Conservation (phyloP, 2,113 vertebrate genomes). For the Bolborhynchus lineola region DNA sequence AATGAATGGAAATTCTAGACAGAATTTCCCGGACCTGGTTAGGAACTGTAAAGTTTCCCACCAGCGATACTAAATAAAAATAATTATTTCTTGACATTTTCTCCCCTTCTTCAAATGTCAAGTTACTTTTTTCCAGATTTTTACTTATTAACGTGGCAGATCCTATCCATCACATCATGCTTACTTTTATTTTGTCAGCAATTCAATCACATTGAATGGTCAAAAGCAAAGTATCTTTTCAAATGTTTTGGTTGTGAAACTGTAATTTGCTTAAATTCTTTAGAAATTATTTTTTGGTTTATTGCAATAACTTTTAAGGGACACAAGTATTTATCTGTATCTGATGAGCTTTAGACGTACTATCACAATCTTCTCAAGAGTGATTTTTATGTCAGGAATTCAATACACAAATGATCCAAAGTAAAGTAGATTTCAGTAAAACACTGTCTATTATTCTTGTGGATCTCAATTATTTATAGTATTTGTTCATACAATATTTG, state of each 20-base stretch:
- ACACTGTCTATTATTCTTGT: not conserved
- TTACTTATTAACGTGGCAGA: not conserved
- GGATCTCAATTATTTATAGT: not conserved
- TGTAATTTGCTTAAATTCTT: not conserved
- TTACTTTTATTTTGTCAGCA: not conserved
- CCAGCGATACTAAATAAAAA: not conserved
- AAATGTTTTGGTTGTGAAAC: not conserved
- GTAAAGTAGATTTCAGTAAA: not conserved
- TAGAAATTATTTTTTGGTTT: not conserved
- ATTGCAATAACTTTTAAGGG: not conserved
- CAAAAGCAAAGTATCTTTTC: not conserved
- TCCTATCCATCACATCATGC: not conserved
- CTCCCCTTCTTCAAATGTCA: constrained; percentile 41
- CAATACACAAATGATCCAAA: not conserved
- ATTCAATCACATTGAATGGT: constrained; percentile 4
- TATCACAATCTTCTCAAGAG: not conserved
- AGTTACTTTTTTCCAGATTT: constrained; percentile 9
- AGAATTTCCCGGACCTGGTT: not conserved
- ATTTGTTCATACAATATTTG: constrained; percentile 8
- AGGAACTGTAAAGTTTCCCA: not conserved
- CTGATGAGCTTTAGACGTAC: not conserved
- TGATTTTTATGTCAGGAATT: not conserved
- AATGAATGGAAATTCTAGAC: not conserved
- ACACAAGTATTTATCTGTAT: not conserved
- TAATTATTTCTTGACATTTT: constrained; percentile 48